Base-by-base conservation (phyloP, 2,888 invertebrate species). In the Hydroisotoma schaefferi region DNA sequence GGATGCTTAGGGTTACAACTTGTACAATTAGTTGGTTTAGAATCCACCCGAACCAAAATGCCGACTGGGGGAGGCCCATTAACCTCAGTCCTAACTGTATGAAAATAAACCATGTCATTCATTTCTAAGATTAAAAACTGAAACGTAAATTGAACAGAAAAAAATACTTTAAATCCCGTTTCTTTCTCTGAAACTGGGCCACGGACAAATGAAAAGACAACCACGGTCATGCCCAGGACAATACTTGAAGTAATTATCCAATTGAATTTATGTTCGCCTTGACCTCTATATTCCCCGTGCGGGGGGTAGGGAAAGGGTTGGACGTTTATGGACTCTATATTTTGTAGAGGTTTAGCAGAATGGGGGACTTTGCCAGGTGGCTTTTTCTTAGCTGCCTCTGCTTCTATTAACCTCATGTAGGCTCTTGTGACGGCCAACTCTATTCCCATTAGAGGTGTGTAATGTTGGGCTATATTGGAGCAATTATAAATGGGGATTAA, bases 1-100 rank as follows among this genome's bases (percentile, higher is more conserved):
- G 60, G 23, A 61, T 8, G 15, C 20, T 23, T 18, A 52, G 29
- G 0, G 52, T 55, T 22, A 57, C 12, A 1, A 55, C 2, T 22
- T 64, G 64, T 15, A 64, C 22, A 0, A 58, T 1, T 12, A 58
- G 18, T 40, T 64, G 60, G 20, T 64, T 64, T 15, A 64, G 47
- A 26, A 64, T 61, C 64, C 64, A 64, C 20, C 54, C 37, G 23
- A 57, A 57, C 64, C 64, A 64, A 20, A 59, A 64, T 0, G 58
- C 57, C 26, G 49, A 57, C 5, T 58, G 48, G 1, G 64, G 61
- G 22, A 49, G 38, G 2, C 64, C 64, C 57, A 58, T 64, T 6
- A 64, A 12, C 12, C 49, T 29, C 5, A 58, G 23, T n/a, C 57
- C 59, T 2, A 63, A 20, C 57, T 33, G 15, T 10, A 15, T 8